Base-by-base conservation (phyloP, 2,888 invertebrate species). In the Drosophila lacicola region DNA sequence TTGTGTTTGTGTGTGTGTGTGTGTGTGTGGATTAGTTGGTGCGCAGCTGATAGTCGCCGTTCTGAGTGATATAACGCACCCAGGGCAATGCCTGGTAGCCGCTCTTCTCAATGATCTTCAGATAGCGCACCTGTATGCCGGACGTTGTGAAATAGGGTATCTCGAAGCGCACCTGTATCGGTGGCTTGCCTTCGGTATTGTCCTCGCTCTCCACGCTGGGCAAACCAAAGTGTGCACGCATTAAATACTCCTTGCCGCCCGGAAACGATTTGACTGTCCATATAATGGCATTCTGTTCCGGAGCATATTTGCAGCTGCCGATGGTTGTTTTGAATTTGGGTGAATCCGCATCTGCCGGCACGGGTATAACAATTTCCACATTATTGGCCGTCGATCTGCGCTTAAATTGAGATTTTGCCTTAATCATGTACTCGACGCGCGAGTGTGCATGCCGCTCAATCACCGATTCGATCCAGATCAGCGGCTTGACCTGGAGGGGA, bases 31-130 rank as follows among this genome's bases (percentile, higher is more conserved):
- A 45, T 94, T 94, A 98, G 93, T 97, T 97, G 79, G 98, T 99
- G 93, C 99, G 95, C 78, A 99, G 93, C 91, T 99, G 99, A 92
- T 99, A 99, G 92, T 99, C 99, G 55, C 99, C 99, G 92, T 99
- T 99, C 92, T 99, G 99, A 42, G 99, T 99, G 77, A 99, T 99
- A 92, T 99, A 99, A n/a, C 99, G 94, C 5, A 99, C 99, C 99
- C 99, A 99, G 0, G 99, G 99, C 73, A 99, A 92, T 0, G 99
- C 99, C 93, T 99, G 99, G 92, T 99, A 99, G 0, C 99, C 99
- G 92, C 98, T 98, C 93, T 99, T 99, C 91, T 99, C 99, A 88
- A 99, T 99, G 86, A 99, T 99, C 93, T 91, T 91, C 5, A 91
- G 72, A 65, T 90, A 85, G 17, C 81, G 90, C 70, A 98, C 98